phyloP scores from a whole-genome alignment of 2,113 vertebrate species.

The Microcebus jonahi region DNA sequence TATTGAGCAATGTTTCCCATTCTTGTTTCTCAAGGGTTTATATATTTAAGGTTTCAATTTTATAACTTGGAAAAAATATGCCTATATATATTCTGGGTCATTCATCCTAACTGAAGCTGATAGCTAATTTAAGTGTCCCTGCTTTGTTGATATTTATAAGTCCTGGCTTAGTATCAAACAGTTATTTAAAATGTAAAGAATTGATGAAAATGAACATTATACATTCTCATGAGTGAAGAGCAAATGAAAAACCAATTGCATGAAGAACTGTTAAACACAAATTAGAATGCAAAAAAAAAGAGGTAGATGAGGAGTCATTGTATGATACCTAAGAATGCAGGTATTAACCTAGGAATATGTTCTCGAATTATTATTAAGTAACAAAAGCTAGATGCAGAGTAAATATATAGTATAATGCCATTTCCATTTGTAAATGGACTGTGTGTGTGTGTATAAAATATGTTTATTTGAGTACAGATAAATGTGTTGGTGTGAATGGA shows the following conservation, averaged over 20 bases:
- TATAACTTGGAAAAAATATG: background rate
- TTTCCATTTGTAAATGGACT: slow-evolving; percentile 2
- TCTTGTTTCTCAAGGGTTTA: background rate
- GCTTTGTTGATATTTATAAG: background rate
- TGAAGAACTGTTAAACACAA: background rate
- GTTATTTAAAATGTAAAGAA: background rate
- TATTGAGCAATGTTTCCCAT: background rate
- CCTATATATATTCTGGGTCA: background rate
- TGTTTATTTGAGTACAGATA: background rate
- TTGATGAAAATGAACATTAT: background rate
- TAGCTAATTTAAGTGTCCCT: background rate
- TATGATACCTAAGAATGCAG: background rate
- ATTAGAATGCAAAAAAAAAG: background rate
- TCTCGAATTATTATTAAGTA: background rate
- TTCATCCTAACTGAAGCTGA: background rate
- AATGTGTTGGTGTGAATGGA: background rate
- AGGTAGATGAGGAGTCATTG: background rate
- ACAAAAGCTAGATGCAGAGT: background rate
- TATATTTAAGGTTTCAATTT: background rate
- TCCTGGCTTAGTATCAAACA: background rate
- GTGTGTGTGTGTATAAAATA: background rate
- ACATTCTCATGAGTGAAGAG: background rate
- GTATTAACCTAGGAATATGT: background rate
- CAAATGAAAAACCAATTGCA: background rate
- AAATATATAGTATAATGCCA: background rate